phyloP scores from a whole-genome alignment of 2,113 vertebrate genomes.

The Craseonycteris thonglongyai region DNA sequence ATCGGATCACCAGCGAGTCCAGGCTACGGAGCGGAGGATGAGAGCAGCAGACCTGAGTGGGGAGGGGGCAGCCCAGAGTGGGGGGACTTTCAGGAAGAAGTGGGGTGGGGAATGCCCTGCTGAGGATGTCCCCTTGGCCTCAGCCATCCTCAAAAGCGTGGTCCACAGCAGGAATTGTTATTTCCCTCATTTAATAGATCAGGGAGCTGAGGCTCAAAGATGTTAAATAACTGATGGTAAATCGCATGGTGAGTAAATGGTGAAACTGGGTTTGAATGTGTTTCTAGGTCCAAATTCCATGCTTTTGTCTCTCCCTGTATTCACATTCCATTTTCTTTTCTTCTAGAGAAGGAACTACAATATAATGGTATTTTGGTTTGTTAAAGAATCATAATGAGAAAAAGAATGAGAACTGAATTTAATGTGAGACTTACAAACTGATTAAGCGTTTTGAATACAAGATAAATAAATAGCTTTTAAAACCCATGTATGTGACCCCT shows the following conservation, averaged over 20 bases:
- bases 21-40: accelerated
- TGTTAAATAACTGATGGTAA: background rate
- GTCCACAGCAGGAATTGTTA: background rate
- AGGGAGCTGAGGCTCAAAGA: background rate
- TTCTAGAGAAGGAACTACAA: background rate
- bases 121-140: accelerated
- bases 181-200: background rate
- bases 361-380: slow-evolving; percentile 4
- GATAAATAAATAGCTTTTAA: slow-evolving; percentile 51
- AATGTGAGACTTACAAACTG: slow-evolving; percentile 32
- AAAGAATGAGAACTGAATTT: slow-evolving; percentile 45
- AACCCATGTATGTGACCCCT: slow-evolving; percentile 16
- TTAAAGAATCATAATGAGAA: slow-evolving; percentile 22
- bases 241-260: background rate
- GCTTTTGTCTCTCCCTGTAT: background rate
- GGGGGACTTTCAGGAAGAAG: background rate
- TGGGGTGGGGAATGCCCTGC: background rate
- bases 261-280: background rate
- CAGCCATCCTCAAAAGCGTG: background rate
- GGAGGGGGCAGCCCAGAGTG: background rate
- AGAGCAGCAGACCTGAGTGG: too few relatives aligned
- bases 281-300: background rate
- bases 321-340: background rate
- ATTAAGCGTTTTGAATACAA: slow-evolving; percentile 44
- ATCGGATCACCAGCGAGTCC: accelerated